phyloP scores from a whole-genome alignment of 2,113 vertebrate genomes.

The Tautogolabrus adspersus region DNA sequence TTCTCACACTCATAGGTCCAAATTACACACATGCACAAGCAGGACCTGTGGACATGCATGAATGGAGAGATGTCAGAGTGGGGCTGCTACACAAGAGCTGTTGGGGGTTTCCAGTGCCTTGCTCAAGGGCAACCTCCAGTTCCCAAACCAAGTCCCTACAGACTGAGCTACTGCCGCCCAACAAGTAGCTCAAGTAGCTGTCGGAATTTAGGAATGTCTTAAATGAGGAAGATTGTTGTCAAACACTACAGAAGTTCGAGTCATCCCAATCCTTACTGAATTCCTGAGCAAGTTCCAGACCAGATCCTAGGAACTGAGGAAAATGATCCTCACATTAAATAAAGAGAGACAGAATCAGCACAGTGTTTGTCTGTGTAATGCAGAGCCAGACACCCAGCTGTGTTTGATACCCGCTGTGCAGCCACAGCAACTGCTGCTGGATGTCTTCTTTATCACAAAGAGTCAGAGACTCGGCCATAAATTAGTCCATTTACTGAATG shows the following conservation, averaged over 20 bases:
- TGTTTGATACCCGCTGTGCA: slow-evolving; percentile 44
- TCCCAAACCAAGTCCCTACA: too few species aligned
- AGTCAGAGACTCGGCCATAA: slow-evolving; percentile 51
- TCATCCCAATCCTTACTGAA: slow-evolving; percentile 1
- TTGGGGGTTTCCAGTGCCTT: too few species aligned
- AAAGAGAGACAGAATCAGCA: slow-evolving; percentile 31
- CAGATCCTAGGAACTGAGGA: slow-evolving; percentile 30
- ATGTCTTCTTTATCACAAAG: slow-evolving; percentile 54
- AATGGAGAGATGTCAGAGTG: too few species aligned
- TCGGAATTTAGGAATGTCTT: too few species aligned
- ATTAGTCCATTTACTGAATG: slow-evolving; percentile 64
- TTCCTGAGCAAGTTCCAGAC: slow-evolving; percentile 23
- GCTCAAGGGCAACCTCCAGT: too few species aligned
- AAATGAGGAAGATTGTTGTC: too few species aligned
- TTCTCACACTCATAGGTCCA: too few species aligned
- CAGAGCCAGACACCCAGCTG: slow-evolving; percentile 68
- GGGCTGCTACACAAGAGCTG: too few species aligned
- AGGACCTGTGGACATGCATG: too few species aligned
- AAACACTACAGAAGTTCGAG: background rate
- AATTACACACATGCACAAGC: too few species aligned
- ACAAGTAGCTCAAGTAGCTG: too few species aligned
- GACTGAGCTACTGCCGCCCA: too few species aligned
- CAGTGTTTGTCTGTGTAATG: slow-evolving; percentile 38
- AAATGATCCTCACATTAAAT: slow-evolving; percentile 15
- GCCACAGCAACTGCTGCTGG: slow-evolving; percentile 43